Conservation (phyloP, 1,140 invertebrate genomes). For the Camponotus pennsylvanicus region DNA sequence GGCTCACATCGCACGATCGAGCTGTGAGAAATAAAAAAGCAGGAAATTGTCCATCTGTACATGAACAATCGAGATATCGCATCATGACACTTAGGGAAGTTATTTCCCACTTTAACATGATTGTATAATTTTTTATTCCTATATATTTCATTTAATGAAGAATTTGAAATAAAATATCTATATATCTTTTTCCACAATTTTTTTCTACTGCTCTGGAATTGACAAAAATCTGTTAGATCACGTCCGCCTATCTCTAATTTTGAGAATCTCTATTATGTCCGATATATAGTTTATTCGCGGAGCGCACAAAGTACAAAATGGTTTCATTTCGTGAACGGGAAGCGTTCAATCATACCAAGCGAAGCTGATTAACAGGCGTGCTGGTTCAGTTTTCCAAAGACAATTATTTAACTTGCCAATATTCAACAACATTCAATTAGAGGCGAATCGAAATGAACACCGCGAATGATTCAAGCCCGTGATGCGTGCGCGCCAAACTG, state of each 20-base stretch:
- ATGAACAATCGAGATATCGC: background rate
- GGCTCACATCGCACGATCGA: too few species aligned
- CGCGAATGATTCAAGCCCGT: slow-evolving; percentile 50
- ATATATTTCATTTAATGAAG: background rate
- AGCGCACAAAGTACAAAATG: background rate
- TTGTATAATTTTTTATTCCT: background rate
- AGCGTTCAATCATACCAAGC: slow-evolving; percentile 46
- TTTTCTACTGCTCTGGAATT: background rate
- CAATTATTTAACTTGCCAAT: slow-evolving; percentile 76
- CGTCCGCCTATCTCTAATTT: background rate
- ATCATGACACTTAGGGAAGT: background rate
- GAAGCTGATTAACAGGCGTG: slow-evolving; percentile 69
- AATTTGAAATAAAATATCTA: background rate
- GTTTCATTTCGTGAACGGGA: background rate
- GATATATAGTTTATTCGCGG: slow-evolving; percentile 11
- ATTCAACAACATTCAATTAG: slow-evolving; percentile 75
- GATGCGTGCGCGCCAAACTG: slow-evolving; percentile 54
- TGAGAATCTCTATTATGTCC: background rate
- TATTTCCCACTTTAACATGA: background rate
- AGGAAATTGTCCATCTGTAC: background rate
- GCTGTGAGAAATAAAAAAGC: background rate
- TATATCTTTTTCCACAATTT: background rate
- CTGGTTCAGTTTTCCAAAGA: slow-evolving; percentile 73
- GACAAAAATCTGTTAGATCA: background rate
- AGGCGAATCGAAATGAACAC: slow-evolving; percentile 73